Evolutionary conservation across 1,140 invertebrate species (phyloP).

Genomic region (Calliopsis andreniformis): DNA sequence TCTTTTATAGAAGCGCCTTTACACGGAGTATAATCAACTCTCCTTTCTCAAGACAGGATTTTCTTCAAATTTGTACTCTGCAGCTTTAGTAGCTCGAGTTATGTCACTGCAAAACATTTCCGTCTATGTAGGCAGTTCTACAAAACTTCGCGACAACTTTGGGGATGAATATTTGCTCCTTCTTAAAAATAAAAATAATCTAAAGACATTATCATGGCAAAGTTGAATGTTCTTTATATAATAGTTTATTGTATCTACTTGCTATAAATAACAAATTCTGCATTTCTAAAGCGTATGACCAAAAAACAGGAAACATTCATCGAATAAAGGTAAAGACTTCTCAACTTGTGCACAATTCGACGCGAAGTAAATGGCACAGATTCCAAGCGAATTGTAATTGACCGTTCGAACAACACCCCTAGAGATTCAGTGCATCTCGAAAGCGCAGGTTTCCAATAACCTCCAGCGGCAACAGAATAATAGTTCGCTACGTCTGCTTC

Average conservation of each 20-base stretch:
- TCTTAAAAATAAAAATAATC: no score
- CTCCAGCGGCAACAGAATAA: conserved; percentile 31
- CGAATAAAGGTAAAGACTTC: background rate
- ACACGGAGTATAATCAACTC: background rate
- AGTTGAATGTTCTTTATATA: no score
- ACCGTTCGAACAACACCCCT: conserved; percentile 41
- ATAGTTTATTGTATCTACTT: no score
- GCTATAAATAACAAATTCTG: no score
- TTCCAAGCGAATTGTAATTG: conserved; percentile 49
- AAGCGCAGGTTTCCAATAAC: conserved; percentile 50
- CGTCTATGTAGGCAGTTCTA: no score
- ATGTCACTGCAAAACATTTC: no score
- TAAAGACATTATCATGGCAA: no score
- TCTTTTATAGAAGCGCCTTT: conserved; percentile 2
- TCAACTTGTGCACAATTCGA: background rate
- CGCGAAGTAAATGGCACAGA: conserved; percentile 17
- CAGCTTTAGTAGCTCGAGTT: background rate
- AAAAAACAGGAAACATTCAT: background rate
- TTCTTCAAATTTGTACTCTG: background rate
- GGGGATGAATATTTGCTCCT: no score
- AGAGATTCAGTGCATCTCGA: conserved; percentile 44
- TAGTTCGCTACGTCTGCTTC: background rate
- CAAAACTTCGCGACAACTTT: no score
- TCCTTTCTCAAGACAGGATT: background rate
- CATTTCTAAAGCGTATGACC: no score